Evolutionary conservation across 2,797 vertebrate genomes (phyloP).

Genomic region (Poecilia velifera): DNA sequence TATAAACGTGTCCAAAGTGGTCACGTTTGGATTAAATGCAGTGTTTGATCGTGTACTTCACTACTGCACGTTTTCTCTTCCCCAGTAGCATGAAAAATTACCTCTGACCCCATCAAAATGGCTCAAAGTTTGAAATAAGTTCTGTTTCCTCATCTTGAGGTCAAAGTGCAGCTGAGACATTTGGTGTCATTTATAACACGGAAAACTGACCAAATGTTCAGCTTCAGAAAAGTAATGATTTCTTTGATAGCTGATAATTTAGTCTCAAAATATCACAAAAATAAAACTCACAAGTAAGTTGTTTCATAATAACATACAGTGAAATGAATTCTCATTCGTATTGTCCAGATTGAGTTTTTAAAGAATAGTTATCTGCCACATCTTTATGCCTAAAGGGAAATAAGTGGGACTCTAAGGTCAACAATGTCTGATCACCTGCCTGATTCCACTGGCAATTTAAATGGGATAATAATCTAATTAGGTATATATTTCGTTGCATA

Average conservation of each 20-base stretch:
- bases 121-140: neutral
- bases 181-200: neutral
- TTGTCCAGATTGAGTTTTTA: neutral
- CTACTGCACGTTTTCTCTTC: neutral
- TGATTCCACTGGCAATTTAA: neutral
- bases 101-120: neutral
- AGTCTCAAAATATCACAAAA: neutral
- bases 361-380: neutral
- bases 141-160: neutral
- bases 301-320: neutral
- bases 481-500: neutral
- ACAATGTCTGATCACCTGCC: neutral
- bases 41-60: neutral
- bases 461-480: too few species aligned
- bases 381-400: neutral
- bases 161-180: neutral
- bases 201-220: neutral
- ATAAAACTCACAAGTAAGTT: neutral
- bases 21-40: constrained; percentile 7
- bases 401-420: neutral
- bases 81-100: neutral
- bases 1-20: neutral
- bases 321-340: neutral
- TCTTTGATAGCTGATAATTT: neutral
- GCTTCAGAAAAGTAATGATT: neutral